These are phyloP conservation scores for Lutjanus argentimaculatus DNA, from an alignment of 2,797 vertebrate species.

Conservation along the genomic window DNA sequence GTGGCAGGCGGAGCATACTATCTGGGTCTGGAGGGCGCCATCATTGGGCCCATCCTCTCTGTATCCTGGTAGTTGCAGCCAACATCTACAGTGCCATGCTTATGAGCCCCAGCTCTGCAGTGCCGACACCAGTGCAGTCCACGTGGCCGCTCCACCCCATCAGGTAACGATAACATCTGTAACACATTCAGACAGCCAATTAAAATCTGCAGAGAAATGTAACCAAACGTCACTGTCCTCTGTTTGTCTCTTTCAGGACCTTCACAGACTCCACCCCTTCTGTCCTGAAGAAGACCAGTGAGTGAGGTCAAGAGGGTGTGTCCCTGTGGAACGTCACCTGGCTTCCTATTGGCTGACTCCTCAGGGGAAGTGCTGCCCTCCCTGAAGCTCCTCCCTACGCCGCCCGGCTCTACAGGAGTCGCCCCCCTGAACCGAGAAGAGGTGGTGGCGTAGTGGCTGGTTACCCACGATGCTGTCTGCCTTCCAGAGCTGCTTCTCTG, in stretches of 20 bases:
- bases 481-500: conserved; percentile 12
- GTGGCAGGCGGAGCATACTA: conserved; percentile 98
- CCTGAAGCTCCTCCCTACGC: conserved; percentile 27
- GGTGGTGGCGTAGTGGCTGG: conserved; percentile 23
- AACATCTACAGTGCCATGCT: conserved; percentile 99
- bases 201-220: neutral
- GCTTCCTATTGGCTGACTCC: conserved; percentile 48
- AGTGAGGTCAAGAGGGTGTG: conserved; percentile 65
- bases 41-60: conserved; percentile 99
- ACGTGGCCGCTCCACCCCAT: conserved; percentile 87
- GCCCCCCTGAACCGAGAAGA: conserved; percentile 30
- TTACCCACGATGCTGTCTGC: conserved; percentile 37
- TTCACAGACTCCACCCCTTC: conserved; percentile 80
- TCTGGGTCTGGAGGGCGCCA: conserved; percentile 96
- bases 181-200: neutral
- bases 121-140: conserved; percentile 91
- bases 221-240: conserved; percentile 17
- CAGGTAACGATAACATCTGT: conserved; percentile 76
- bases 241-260: conserved; percentile 59
- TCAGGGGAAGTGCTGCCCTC: conserved; percentile 19
- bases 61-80: conserved; percentile 97
- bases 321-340: conserved; percentile 21
- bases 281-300: conserved; percentile 74
- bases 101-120: conserved; percentile 93
- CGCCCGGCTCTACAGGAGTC: conserved; percentile 25